Conservation (phyloP, 2,113 vertebrate genomes). For the human region GRCh38 chr15:30605501-30606000, state of each 20-base stretch:
- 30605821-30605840: slow-evolving; percentile 45
- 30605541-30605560: no score
- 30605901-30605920: slow-evolving; percentile 88
- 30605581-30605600: no score
- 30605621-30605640: not conserved
- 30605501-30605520: no score
- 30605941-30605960: slow-evolving; percentile 87
- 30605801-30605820: not conserved
- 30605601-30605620: no score
- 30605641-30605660: not conserved
- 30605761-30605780: not conserved
- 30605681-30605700: not conserved
- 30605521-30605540: no score
- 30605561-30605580: no score
- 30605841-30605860: slow-evolving; percentile 97
- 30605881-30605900: slow-evolving; percentile 91
- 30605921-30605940: slow-evolving; percentile 72
- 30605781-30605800: not conserved
- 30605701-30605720: not conserved
- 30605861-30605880: slow-evolving; percentile 85
- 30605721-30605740: no score
- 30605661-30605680: no score
- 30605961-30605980: slow-evolving; percentile 85
- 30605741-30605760: no score
- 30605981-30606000: not conserved